Base-by-base conservation (phyloP, 2,113 vertebrate species). In the Alces alces region DNA sequence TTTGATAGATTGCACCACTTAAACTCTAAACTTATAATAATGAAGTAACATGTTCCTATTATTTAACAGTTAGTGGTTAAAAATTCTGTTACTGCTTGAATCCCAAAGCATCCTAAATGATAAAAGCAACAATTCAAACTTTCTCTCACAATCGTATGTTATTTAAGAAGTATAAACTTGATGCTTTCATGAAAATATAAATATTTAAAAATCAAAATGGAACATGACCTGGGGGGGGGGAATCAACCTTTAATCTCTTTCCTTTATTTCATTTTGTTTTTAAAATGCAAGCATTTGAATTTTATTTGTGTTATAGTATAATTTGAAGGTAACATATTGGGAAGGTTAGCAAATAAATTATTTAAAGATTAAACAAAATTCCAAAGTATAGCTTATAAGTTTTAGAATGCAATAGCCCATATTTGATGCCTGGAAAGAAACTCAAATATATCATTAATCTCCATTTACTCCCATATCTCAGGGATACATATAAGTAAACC, bases 371-470 rank as follows among this genome's bases (percentile, higher is more conserved):
- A 95, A 94, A 83, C 2, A 91, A 96, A 98, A 82, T 61, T 50
- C 82, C 95, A 7, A 16, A 94, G n/a, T 52, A 87, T 76, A 4
- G 45, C n/a, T 76, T 17, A 58, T 45, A 45, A 80, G 27, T 91
- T 97, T 95, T 89, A 82, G 61, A 82, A 94, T 66, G 57, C 25
- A 64, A 89, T 78, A 80, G 39, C 15, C 16, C 50, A 17, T 95
- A 86, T 80, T 79, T 96, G 50, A 96, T n/a, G 88, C n/a, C 50
- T 94, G 45, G 36, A 64, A 94, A 95, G 60, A 94, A 94, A 95
- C 45, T 60, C 80, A 95, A 93, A 86, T 91, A 80, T 57, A 93
- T 93, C 83, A 97, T 97, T 96, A 96, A 98, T 95, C 92, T 97
- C 89, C 83, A 97, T 97, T 97, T 97, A 91, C 6, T 86, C 16